These are phyloP conservation scores for Pristiophorus japonicus DNA, from an alignment of 2,113 vertebrate genomes.

Conservation along the genomic window DNA sequence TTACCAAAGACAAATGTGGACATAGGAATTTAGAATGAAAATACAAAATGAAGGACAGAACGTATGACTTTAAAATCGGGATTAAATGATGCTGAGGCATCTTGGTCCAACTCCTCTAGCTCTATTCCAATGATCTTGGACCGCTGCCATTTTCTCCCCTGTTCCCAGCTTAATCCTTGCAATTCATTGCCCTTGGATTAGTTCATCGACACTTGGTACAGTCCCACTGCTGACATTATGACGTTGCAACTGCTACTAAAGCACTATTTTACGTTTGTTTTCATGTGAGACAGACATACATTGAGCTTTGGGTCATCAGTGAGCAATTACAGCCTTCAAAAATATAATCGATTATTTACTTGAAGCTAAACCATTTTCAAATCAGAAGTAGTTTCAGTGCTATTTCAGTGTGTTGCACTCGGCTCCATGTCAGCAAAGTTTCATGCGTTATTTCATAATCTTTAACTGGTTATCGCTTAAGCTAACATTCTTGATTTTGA, in stretches of 20 bases:
- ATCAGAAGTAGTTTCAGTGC: not conserved
- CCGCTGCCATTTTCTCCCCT: not conserved
- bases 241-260: not conserved
- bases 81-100: not conserved
- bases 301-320: not conserved
- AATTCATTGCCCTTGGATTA: not conserved
- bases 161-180: not conserved
- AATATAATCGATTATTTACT: not conserved
- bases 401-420: not conserved
- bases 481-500: constrained; percentile 21
- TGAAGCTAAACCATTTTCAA: not conserved
- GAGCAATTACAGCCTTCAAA: not conserved
- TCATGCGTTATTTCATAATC: not conserved
- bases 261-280: not conserved
- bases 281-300: not conserved
- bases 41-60: not conserved
- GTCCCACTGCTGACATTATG: not conserved
- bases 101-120: not conserved
- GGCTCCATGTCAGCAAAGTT: not conserved
- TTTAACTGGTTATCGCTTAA: not conserved
- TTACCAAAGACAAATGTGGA: not conserved
- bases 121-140: not conserved
- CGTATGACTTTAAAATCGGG: not conserved
- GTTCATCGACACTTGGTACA: not conserved
- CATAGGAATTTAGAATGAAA: not conserved